Conservation (phyloP, 2,888 invertebrate species). For the Lithophane semibrunnea region DNA sequence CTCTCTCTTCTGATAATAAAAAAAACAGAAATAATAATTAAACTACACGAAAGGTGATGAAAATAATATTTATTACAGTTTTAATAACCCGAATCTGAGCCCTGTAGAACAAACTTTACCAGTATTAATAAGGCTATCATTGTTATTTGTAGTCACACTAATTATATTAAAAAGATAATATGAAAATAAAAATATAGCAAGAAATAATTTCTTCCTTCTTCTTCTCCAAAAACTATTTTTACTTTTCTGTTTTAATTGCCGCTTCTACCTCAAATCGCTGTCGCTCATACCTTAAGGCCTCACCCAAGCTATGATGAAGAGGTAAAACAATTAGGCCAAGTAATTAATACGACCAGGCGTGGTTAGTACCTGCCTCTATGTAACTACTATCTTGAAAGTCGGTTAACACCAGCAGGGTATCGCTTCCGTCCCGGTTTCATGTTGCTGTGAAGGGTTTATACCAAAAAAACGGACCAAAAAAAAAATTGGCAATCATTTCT, state of each 20-base stretch:
- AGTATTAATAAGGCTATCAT: no score
- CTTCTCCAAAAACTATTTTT: no score
- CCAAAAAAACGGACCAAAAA: not conserved
- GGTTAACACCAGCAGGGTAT: constrained; percentile 17
- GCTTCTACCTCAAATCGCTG: constrained; percentile 19
- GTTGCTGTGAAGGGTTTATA: not conserved
- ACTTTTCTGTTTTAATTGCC: not conserved
- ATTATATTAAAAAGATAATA: no score
- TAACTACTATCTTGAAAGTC: constrained; percentile 41
- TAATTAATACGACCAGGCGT: constrained; percentile 65
- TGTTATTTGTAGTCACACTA: no score
- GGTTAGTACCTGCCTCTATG: constrained; percentile 40
- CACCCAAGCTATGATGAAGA: constrained; percentile 58
- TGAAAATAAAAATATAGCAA: no score
- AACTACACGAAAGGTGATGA: no score
- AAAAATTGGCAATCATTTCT: not conserved
- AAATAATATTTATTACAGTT: no score
- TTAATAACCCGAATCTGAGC: not conserved
- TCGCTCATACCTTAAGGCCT: not conserved
- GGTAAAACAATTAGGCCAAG: constrained; percentile 70
- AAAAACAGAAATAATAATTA: no score
- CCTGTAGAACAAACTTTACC: not conserved
- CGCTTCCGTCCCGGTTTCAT: not conserved
- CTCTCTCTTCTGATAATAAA: no score
- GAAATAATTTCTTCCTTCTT: no score